Evolutionary conservation across 2,113 vertebrate genomes (phyloP), one percentile per base, ranked within the genome.

Genomic region (Nyctereutes procyonoides): DNA sequence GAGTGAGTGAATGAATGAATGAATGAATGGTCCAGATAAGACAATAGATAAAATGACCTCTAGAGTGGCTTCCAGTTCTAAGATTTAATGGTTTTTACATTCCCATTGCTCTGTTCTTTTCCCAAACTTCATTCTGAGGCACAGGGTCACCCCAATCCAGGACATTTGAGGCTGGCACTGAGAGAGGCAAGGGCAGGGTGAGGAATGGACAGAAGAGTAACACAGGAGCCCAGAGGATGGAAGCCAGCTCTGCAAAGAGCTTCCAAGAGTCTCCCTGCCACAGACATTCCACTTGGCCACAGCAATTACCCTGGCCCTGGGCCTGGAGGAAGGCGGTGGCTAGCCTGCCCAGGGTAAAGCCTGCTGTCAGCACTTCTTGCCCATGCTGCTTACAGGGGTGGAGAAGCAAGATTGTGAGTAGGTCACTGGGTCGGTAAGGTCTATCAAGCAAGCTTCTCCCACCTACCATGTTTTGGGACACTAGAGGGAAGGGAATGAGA

Each of bases 261-360:
- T 95, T 89, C 73, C 82, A 69, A 95, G 63, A 79, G 10, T 38
- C 93, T 96, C 93, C 79, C 77, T 95, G 83, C 67, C 90, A 76
- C 87, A 95, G 62, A 97, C 83, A 93, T 96, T 95, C 93, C 82
- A 55, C 74, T 83, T 88, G 83, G 95, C 96, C 74, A 32, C 53
- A 89, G 81, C 62, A 63, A 67, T 14, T 35, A 38, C n/a, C 48
- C 43, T 89, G 83, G 92, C 62, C 43, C 60, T 35, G 58, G n/a
- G 71, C 79, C 92, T 67, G 73, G 67, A 89, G 82, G 48, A 55
- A 86, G 60, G 53, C 6, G 1, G 69, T 2, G 0, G 35, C 14
- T n/a, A 56, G 79, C 35, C 76, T 43, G 77, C 82, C 26, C 12
- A 4, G 5, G 26, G 43, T 43, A 53, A 38, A 73, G 28, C 24